Evolutionary conservation across 2,797 vertebrate species (phyloP).

Genomic region (Nyctibius grandis): DNA sequence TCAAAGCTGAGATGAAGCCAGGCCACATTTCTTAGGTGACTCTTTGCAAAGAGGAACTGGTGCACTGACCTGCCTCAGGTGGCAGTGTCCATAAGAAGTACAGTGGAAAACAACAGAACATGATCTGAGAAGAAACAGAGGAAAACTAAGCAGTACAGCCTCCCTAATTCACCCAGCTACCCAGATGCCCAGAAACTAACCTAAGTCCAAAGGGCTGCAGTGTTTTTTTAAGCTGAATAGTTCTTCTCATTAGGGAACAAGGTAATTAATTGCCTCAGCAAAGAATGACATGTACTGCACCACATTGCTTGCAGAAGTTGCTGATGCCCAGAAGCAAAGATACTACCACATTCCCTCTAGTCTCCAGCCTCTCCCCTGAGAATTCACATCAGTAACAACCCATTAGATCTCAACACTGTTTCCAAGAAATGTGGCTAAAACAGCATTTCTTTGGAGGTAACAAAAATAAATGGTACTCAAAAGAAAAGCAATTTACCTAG

Average conservation of each 20-base stretch:
- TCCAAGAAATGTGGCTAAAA: conserved; percentile 45
- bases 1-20: neutral
- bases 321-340: conserved; percentile 48
- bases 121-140: neutral
- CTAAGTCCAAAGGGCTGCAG: neutral
- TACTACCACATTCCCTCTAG: neutral
- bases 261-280: conserved; percentile 11
- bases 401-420: neutral
- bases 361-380: neutral
- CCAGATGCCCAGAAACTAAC: neutral
- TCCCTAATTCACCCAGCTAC: neutral
- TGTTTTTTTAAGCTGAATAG: neutral
- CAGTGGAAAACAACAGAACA: neutral
- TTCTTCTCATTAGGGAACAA: neutral
- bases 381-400: conserved; percentile 35
- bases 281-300: neutral
- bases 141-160: neutral
- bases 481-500: conserved; percentile 51
- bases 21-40: neutral
- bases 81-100: neutral
- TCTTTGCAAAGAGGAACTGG: neutral
- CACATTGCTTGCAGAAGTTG: neutral
- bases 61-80: neutral
- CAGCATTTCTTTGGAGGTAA: conserved; percentile 57
- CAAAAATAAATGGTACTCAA: conserved; percentile 59